Conservation (phyloP, 1,140 invertebrate genomes). For the Eriosoma lanigerum region DNA sequence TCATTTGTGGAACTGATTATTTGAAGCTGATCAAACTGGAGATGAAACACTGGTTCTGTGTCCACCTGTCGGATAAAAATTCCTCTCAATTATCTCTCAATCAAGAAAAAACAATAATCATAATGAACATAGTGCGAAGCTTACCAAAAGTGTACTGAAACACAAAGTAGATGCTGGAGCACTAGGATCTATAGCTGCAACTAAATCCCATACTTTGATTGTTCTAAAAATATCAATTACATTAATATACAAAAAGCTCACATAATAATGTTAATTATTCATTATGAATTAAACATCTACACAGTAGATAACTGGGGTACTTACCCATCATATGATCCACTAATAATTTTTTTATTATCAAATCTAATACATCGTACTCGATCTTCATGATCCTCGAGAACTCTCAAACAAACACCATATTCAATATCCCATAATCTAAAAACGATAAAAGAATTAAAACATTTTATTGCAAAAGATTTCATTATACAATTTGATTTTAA, state of each 20-base stretch:
- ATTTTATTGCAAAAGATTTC: not conserved
- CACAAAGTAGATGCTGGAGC: constrained; percentile 89
- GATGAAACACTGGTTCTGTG: constrained; percentile 95
- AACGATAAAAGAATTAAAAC: constrained; percentile 53
- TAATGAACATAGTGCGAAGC: constrained; percentile 55
- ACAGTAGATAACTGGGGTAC: no score
- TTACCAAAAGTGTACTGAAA: constrained; percentile 92
- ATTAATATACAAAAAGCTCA: no score
- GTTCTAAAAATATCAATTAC: constrained; percentile 65
- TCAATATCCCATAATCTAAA: constrained; percentile 98
- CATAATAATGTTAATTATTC: no score
- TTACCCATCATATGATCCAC: constrained; percentile 97
- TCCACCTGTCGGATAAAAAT: constrained; percentile 76
- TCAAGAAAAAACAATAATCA: constrained; percentile 49
- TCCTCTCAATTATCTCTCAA: constrained; percentile 51
- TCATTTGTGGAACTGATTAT: constrained; percentile 99
- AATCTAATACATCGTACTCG: constrained; percentile 96
- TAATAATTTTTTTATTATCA: constrained; percentile 97
- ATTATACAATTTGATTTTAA: constrained; percentile 10
- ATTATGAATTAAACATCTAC: not conserved
- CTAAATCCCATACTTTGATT: constrained; percentile 99
- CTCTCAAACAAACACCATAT: constrained; percentile 93
- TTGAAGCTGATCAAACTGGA: constrained; percentile 99
- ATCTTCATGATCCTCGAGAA: constrained; percentile 98
- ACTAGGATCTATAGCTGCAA: constrained; percentile 93